These are phyloP conservation scores for Natator depressus DNA, from an alignment of 2,113 vertebrate species.

Conservation along the genomic window DNA sequence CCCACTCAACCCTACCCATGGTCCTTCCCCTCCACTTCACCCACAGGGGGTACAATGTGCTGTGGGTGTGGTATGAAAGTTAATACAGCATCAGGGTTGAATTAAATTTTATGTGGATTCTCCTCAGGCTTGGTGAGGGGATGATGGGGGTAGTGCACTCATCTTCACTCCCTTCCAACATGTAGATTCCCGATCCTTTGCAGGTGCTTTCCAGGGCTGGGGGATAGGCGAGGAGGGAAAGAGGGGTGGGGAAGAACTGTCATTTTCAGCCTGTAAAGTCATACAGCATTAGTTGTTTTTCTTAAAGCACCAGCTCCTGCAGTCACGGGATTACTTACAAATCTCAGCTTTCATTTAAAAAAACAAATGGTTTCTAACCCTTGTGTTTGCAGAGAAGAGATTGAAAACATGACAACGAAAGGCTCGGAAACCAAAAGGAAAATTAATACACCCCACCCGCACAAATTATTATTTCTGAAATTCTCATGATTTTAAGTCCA, in stretches of 20 bases:
- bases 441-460: fast-evolving
- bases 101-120: background rate
- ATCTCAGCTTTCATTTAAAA: background rate
- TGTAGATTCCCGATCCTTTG: background rate
- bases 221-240: background rate
- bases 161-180: background rate
- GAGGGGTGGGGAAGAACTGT: background rate
- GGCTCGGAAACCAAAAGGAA: background rate
- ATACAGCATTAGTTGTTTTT: background rate
- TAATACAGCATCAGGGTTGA: background rate
- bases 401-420: background rate
- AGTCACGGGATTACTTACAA: background rate
- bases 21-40: background rate
- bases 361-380: background rate
- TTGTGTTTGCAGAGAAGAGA: background rate
- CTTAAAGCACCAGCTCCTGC: background rate
- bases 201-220: background rate
- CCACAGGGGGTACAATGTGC: background rate
- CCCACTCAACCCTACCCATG: background rate
- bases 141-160: background rate
- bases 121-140: background rate
- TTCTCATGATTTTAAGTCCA: background rate
- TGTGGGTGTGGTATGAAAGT: background rate
- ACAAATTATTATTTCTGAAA: background rate
- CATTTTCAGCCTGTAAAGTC: background rate